Base-by-base conservation (phyloP, 2,113 vertebrate genomes). In the Barbus barbus region DNA sequence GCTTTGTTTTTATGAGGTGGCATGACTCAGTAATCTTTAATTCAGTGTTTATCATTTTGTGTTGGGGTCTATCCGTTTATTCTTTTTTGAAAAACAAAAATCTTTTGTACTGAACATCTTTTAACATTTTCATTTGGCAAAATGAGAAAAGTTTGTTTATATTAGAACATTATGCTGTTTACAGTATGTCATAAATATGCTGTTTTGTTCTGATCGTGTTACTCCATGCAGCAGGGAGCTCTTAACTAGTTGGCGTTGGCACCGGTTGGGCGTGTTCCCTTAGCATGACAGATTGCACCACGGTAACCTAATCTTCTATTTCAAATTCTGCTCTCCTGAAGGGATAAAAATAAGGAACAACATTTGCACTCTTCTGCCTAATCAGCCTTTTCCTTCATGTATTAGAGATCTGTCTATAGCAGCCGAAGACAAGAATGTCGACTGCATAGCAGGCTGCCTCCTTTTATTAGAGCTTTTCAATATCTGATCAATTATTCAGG, bases 401-500 rank as follows among this genome's bases (percentile, higher is more conserved):
- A 72, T 89, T 83, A 89, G 81, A 83, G 73, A 86, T 90, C 80
- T 81, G 41, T 73, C 87, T 89, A 24, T 85, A 14, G 84, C 44
- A 85, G 88, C 86, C 80, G 81, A 90, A 91, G 90, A 90, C 90
- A 91, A 89, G 92, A 93, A 93, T 87, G 81, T 91, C 92, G 93
- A 86, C 92, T 91, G 86, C 90, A 82, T 28, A 85, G 83, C 89
- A 88, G 92, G 90, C 89, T 38, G 81, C 90, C 88, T 93, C 91
- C 88, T 93, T 94, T 92, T 95, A 92, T 94, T 91, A 93, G 88
- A 89, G 84, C 87, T 94, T 93, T 91, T 95, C 94, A 94, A 94
- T 95, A 95, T 86, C 75, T 86, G 89, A 93, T 96, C 93, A 96
- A 95, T 96, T 95, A 96, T 96, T 95, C 91, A 95, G 26, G 84